Conservation (phyloP, 1,140 invertebrate species). For the Formica exsecta region DNA sequence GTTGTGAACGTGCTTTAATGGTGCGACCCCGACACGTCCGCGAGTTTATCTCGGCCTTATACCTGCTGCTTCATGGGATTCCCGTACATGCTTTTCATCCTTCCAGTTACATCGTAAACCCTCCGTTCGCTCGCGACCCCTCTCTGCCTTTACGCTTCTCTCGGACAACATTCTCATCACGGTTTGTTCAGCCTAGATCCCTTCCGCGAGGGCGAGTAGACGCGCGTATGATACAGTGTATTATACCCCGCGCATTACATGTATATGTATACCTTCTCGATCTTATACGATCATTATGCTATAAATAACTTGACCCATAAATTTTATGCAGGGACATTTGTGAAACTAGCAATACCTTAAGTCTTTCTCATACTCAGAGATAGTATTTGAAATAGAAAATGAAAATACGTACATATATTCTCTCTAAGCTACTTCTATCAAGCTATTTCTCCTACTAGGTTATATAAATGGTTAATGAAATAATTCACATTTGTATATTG, state of each 20-base stretch:
- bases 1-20: constrained; percentile 74
- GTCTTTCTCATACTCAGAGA: background rate
- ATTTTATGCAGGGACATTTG: constrained; percentile 26
- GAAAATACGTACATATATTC: no score
- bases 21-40: constrained; percentile 70
- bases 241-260: background rate
- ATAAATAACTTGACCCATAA: constrained; percentile 62
- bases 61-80: constrained; percentile 70
- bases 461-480: no score
- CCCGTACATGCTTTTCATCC: constrained; percentile 66
- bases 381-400: no score
- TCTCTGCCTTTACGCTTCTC: background rate
- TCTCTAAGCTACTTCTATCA: no score
- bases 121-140: background rate
- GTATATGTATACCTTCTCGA: constrained; percentile 18
- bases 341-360: constrained; percentile 14
- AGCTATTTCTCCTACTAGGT: no score
- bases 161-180: constrained; percentile 57
- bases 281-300: constrained; percentile 31
- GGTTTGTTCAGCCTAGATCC: constrained; percentile 37
- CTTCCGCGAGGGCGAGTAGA: constrained; percentile 31
- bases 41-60: constrained; percentile 70
- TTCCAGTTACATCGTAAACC: constrained; percentile 69
- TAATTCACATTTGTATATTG: no score
- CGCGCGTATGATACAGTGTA: background rate